phyloP scores from a whole-genome alignment of 2,888 invertebrate species.

The Lepeophtheirus nordmannii region DNA sequence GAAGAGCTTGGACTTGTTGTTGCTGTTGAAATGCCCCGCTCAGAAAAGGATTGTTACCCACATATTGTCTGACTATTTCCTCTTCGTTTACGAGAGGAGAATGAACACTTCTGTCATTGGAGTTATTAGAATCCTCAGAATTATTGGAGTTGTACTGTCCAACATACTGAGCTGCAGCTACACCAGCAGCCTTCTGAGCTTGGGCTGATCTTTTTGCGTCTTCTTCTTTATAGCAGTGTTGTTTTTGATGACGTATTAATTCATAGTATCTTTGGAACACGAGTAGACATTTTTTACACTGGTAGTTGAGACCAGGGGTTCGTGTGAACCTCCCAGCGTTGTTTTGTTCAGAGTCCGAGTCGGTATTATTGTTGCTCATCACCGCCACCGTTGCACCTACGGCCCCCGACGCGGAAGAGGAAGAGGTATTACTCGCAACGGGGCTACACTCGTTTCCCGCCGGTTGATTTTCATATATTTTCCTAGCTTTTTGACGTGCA shows the following conservation, averaged over 20 bases:
- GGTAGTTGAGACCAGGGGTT: conserved; percentile 90
- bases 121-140: conserved; percentile 19
- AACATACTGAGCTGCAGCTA: conserved; percentile 22
- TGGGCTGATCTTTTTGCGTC: conserved; percentile 82
- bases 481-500: conserved; percentile 91
- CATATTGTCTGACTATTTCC: background rate
- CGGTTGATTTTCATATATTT: conserved; percentile 97
- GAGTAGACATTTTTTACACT: conserved; percentile 91
- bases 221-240: conserved; percentile 92
- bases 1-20: conserved; percentile 12
- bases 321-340: conserved; percentile 67
- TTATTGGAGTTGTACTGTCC: background rate
- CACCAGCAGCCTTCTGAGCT: conserved; percentile 29
- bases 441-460: conserved; percentile 35
- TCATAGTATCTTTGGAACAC: conserved; percentile 98
- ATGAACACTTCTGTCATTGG: conserved; percentile 15
- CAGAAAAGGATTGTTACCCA: background rate
- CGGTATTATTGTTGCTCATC: background rate
- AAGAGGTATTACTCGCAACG: conserved; percentile 33
- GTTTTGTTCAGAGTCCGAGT: conserved; percentile 50
- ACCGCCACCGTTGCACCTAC: conserved; percentile 9
- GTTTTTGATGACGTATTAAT: conserved; percentile 93
- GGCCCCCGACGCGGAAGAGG: background rate
- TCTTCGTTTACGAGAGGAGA: conserved; percentile 11
- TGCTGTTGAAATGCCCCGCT: conserved; percentile 4